A percentile compares a stretch with the other conserved stretches of the same genome.
phyloP scores from a whole-genome alignment of 2,888 invertebrate species.

The Drepana falcataria region DNA sequence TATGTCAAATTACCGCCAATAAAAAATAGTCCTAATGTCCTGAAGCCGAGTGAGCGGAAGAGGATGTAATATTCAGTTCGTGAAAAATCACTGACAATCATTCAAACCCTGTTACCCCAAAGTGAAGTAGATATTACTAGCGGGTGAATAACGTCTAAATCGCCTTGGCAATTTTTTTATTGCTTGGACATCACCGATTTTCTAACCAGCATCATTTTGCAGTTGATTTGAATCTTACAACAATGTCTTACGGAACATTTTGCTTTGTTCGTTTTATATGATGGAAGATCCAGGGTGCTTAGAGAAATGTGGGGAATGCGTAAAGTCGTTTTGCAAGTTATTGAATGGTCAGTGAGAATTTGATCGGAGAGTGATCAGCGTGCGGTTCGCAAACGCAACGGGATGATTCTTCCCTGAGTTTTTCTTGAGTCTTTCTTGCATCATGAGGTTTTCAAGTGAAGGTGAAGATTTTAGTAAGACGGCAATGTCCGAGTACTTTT shows the following conservation, averaged over 20 bases:
- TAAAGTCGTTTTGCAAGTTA: conserved; percentile 37
- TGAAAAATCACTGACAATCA: conserved; percentile 57
- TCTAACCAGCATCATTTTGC: conserved; percentile 8
- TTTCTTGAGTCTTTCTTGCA: no score
- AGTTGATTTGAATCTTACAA: conserved; percentile 5
- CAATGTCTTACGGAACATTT: conserved; percentile 10
- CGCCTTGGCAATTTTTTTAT: conserved; percentile 4
- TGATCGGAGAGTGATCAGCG: not conserved
- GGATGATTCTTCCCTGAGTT: no score
- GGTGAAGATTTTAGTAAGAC: no score
- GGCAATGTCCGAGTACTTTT: no score
- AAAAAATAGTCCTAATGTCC: conserved; percentile 27
- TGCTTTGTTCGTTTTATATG: conserved; percentile 4
- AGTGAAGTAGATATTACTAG: conserved; percentile 5
- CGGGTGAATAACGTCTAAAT: conserved; percentile 5
- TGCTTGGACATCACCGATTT: conserved; percentile 11
- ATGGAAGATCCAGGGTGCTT: conserved; percentile 18
- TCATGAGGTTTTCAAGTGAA: no score
- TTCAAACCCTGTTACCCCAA: conserved; percentile 7
- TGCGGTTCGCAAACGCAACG: no score
- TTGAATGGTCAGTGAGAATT: conserved; percentile 17
- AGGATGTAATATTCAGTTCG: conserved; percentile 38
- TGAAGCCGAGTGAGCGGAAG: conserved; percentile 32
- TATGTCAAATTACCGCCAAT: conserved; percentile 27
- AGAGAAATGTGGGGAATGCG: conserved; percentile 37